Conservation (phyloP, 1,140 invertebrate genomes). For the Aphelinus atriplicis region DNA sequence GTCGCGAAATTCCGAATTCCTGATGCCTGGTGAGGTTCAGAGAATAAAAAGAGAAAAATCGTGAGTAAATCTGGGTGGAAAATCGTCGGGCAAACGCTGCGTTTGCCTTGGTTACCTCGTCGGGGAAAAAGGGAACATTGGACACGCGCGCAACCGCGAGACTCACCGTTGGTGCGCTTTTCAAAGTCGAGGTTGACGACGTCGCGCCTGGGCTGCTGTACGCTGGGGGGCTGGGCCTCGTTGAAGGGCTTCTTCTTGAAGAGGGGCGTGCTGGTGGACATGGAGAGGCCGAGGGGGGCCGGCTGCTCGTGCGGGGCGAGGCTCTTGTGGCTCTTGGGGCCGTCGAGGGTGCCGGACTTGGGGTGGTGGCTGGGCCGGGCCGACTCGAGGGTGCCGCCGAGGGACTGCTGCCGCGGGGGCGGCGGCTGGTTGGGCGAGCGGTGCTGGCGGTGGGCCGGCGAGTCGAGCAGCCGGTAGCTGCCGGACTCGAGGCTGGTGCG, state of each 20-base stretch:
- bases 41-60: slow-evolving; percentile 22
- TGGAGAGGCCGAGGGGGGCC: slow-evolving; percentile 56
- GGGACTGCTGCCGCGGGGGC: slow-evolving; percentile 10
- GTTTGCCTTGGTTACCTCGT: too few relatives aligned
- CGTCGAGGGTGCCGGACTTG: slow-evolving; percentile 60
- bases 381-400: slow-evolving; percentile 51
- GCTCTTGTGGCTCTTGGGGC: slow-evolving; percentile 57
- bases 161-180: slow-evolving; percentile 59
- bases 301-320: slow-evolving; percentile 46
- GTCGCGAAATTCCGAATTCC: slow-evolving; percentile 40
- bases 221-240: slow-evolving; percentile 56
- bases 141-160: background rate
- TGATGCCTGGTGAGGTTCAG: slow-evolving; percentile 34
- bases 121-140: too few relatives aligned
- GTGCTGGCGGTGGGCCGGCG: slow-evolving; percentile 49
- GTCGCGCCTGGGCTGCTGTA: background rate
- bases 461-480: slow-evolving; percentile 52
- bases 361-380: slow-evolving; percentile 43
- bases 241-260: slow-evolving; percentile 68
- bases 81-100: too few relatives aligned
- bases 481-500: slow-evolving; percentile 67
- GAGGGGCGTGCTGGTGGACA: slow-evolving; percentile 67
- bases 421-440: slow-evolving; percentile 55
- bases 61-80: too few relatives aligned
- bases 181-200: slow-evolving; percentile 53